Evolutionary conservation across 2,888 invertebrate genomes (phyloP), one percentile per base, ranked within the genome.

Genomic region (Crioceris asparagi): DNA sequence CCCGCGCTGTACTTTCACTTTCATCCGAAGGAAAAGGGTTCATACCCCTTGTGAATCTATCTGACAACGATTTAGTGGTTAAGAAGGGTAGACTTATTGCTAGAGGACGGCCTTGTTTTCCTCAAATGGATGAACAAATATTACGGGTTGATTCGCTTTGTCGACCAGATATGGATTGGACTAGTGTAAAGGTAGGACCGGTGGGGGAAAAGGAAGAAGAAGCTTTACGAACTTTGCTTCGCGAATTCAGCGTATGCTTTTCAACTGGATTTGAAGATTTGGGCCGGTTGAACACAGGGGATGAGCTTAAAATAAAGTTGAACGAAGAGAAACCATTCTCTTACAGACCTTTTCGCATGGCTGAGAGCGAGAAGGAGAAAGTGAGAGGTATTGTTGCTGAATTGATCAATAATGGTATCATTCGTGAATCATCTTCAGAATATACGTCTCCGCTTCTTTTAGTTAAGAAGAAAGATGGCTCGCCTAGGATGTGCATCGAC

Each of bases 261-360:
- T 36, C 44, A 17, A 16, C 25, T 35, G 1, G 19, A 50, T 12
- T 15, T 30, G 15, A 4, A 12, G 30, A 30, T n/a, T 15, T 30
- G n/a, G 30, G 30, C 4, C 15, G 30, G 4, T 17, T 14, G n/a
- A 30, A 14, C 10, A 30, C 30, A 4, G 30, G 12, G n/a, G 30
- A 30, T n/a, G 15, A n/a, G n/a, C n/a, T 30, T 11, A 14, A n/a
- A 15, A 4, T 30, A 12, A 14, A 30, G 5, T 17, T 30, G 30
- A 23, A 31, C 3, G 35, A 40, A 10, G 21, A 35, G 3, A 32
- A 23, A 17, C 46, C 48, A 2, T 45, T 53, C 12, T 15, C 32
- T 6, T 50, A 47, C 19, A 32, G 44, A 30, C 50, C 50, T 3
- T 52, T 53, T 32, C 40, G 53, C 12, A 36, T 52, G 33, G 45